Conservation (phyloP, 2,888 invertebrate species). For the Cheilosia urbana region DNA sequence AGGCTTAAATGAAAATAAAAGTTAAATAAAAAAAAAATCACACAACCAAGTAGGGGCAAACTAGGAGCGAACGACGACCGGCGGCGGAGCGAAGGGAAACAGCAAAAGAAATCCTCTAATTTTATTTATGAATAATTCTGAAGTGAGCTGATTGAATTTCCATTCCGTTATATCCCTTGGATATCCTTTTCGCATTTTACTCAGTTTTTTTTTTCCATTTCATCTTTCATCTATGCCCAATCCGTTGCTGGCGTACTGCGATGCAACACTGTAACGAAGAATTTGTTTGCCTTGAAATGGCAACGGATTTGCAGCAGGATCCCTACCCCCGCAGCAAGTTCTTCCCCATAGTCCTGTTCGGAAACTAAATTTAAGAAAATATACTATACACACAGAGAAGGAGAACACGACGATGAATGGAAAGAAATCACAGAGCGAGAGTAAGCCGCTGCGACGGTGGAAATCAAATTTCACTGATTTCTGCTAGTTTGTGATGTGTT, state of each 20-base stretch:
- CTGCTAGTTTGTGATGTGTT: constrained; percentile 54
- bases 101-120: constrained; percentile 68
- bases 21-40: constrained; percentile 62
- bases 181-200: constrained; percentile 70
- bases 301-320: constrained; percentile 4
- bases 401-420: constrained; percentile 35
- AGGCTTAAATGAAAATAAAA: constrained; percentile 70
- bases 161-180: constrained; percentile 73
- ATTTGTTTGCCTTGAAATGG: constrained; percentile 45
- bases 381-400: constrained; percentile 31
- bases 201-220: constrained; percentile 4
- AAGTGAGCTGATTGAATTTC: constrained; percentile 76
- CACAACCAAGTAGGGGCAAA: constrained; percentile 35
- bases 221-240: constrained; percentile 39
- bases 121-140: constrained; percentile 76
- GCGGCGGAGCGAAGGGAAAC: constrained; percentile 2
- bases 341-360: constrained; percentile 28
- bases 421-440: constrained; percentile 49
- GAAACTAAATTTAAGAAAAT: constrained; percentile 61
- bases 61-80: neutral
- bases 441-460: constrained; percentile 56
- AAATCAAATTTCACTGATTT: constrained; percentile 73
- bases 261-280: constrained; percentile 46
- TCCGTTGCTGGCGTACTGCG: constrained; percentile 30
- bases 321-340: constrained; percentile 13